Base-by-base conservation (phyloP, 2,797 vertebrate species). In the Melopsittacus undulatus region DNA sequence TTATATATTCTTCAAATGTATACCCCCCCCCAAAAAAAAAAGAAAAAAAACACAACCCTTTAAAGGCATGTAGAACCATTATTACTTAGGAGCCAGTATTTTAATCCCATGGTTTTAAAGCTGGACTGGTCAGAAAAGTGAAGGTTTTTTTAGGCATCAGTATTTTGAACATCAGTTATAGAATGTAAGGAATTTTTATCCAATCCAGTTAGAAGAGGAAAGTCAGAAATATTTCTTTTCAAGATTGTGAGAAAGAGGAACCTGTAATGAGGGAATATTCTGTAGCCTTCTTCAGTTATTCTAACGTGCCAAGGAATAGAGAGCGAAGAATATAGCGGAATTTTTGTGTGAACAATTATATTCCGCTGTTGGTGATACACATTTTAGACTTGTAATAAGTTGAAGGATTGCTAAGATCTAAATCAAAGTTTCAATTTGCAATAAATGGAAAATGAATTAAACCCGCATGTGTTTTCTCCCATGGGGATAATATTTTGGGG, bases 291-390 rank as follows among this genome's bases (percentile, higher is more conserved):
- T 69, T 82, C 59, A 11, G 42, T 78, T 89, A n/a, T 61, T 76
- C 16, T 40, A 46, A 86, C 76, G 29, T 78, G 40, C 62, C 26
- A 59, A 72, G 59, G 43, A 92, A 88, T 14, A 76, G 66, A 72
- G 76, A 86, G 40, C 54, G 75, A 85, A 81, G 64, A 78, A 48
- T 59, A 13, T 15, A 77, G 72, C 46, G 61, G 59, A 83, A n/a
- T 77, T 89, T 84, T 87, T 84, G 48, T 93, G 34, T 75, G 78
- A 61, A 89, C 79, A 87, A 83, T 63, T 90, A 34, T 29, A 54
- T 89, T 91, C 75, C 93, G 30, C 91, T 86, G 54, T 4, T 94
- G 82, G 76, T 97, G 87, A 81, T 76, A 83, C 59, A 67, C 5
- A 66, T 91, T 92, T 88, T 62, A 87, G 69, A 75, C 52, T 76